phyloP scores from a whole-genome alignment of 2,113 vertebrate genomes.

The Sinocyclocheilus grahami region DNA sequence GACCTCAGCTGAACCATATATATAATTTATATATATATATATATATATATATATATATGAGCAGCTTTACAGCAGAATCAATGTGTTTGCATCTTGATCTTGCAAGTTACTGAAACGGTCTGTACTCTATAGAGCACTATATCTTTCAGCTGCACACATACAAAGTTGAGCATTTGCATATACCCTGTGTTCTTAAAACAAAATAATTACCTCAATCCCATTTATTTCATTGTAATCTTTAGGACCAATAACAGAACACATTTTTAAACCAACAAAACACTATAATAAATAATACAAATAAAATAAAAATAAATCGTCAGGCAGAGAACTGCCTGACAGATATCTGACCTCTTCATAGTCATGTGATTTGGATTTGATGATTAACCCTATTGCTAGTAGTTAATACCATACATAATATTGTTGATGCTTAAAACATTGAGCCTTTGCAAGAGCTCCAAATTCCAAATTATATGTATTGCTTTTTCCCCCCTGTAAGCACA shows the following conservation, averaged over 20 bases:
- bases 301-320: neutral
- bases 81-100: too few species aligned
- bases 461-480: conserved; percentile 18
- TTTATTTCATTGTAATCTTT: neutral
- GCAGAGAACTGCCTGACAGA: too few species aligned
- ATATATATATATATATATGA: too few species aligned
- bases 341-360: neutral
- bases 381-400: neutral
- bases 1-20: too few species aligned
- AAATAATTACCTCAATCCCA: neutral
- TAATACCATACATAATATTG: neutral
- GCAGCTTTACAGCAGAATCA: too few species aligned
- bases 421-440: conserved; percentile 26
- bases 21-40: too few species aligned
- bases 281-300: neutral
- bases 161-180: neutral
- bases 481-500: neutral
- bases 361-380: neutral
- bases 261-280: neutral
- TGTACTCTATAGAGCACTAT: too few species aligned
- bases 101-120: too few species aligned
- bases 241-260: neutral
- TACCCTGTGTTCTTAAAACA: neutral
- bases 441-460: neutral
- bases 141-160: neutral